Percentiles rank a stretch among this genome's conserved stretches.
These are phyloP conservation scores for Otis tarda DNA, from an alignment of 2,113 vertebrate species.

Conservation along the genomic window DNA sequence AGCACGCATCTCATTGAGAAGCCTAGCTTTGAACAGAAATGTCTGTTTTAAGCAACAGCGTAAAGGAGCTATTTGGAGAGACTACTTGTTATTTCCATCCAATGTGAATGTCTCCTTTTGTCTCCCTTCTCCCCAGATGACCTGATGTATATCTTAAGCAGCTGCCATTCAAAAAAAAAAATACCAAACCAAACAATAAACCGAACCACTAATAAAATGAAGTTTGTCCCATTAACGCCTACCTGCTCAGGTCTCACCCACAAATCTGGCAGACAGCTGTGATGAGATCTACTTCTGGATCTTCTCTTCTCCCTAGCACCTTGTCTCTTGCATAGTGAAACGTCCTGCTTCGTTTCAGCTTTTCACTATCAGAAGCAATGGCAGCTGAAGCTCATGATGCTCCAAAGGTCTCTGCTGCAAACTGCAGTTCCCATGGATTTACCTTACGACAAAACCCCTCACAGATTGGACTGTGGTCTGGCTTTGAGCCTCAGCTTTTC, in stretches of 20 bases:
- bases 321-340: background rate
- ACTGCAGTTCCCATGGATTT: background rate
- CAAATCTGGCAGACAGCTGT: background rate
- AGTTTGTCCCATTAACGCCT: background rate
- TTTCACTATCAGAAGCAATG: background rate
- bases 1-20: rapidly evolving
- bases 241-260: background rate
- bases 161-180: background rate
- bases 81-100: background rate
- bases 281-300: background rate
- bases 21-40: background rate
- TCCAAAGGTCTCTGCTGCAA: background rate
- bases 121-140: background rate
- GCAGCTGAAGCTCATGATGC: background rate
- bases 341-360: background rate
- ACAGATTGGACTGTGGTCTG: background rate
- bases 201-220: background rate
- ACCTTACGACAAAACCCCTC: background rate
- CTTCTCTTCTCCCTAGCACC: background rate
- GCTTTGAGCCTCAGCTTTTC: background rate
- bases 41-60: background rate
- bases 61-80: background rate
- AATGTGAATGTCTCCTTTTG: rapidly evolving
- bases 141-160: background rate
- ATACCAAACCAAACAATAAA: too few relatives aligned